Evolutionary conservation across 2,888 invertebrate genomes (phyloP), one percentile per base, ranked within the genome.

Genomic region (Cantharis nigra): DNA sequence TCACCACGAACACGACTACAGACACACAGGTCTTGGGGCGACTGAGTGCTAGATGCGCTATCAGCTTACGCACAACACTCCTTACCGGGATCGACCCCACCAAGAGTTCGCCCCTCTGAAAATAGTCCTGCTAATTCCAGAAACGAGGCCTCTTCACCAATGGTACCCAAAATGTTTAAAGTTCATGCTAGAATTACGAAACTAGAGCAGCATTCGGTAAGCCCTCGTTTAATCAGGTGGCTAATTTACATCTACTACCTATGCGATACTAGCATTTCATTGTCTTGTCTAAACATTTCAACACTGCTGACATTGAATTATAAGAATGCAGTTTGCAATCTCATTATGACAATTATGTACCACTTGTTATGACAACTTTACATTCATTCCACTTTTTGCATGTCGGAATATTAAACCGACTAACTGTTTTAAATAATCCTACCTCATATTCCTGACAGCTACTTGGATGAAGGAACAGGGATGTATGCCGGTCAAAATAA

Each of bases 11-110:
- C 84, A 83, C 83, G 84, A 81, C 80, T 82, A 80, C 81, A 81
- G 82, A 78, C 82, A 83, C 84, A 84, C 85, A 49, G 84, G 84
- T 85, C 83, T 84, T 83, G 82, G 82, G 83, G 83, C 85, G 85
- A 85, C 85, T 85, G 84, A 85, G 80, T 80, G 80, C 81, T 81
- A 82, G 82, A 76, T 78, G 75, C 79, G 82, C 83, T 83, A 85
- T 85, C 84, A 84, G 80, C 79, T 85, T 84, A 84, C 83, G 83
- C 79, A 69, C 72, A 82, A 80, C 81, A 75, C 81, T 80, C 83
- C 83, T 82, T 83, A 81, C 82, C 80, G 79, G 82, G 76, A 78
- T 80, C 74, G 79, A 78, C 83, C 83, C 83, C 83, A 80, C 83
- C 81, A 82, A 76, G 76, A 72, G 76, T 74, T 71, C 70, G 78